These are phyloP conservation scores for Intellagama lesueurii DNA, from an alignment of 2,797 vertebrate genomes.

Conservation along the genomic window DNA sequence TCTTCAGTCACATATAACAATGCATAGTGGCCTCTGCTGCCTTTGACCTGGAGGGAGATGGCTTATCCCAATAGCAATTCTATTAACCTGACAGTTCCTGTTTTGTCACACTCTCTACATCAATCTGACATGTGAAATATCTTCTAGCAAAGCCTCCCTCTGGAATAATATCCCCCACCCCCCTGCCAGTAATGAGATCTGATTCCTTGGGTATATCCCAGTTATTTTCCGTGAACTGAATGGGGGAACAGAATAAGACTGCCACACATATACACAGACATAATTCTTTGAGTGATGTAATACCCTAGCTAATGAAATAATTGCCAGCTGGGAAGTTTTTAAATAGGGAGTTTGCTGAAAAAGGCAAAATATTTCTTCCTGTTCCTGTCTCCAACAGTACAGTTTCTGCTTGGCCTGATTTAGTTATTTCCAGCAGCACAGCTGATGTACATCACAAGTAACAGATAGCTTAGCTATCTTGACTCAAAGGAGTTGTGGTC, in stretches of 20 bases:
- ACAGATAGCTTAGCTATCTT: conserved; percentile 45
- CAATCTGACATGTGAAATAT: conserved; percentile 44
- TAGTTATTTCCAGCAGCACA: conserved; percentile 28
- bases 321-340: conserved; percentile 41
- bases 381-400: not conserved
- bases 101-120: conserved; percentile 33
- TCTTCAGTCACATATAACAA: not conserved
- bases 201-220: conserved; percentile 50
- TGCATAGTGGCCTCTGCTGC: not conserved
- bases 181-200: conserved; percentile 40
- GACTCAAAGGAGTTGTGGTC: conserved; percentile 11
- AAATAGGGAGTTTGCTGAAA: conserved; percentile 24
- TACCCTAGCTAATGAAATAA: conserved; percentile 35
- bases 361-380: not conserved
- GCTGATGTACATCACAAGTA: conserved; percentile 4
- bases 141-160: conserved; percentile 15
- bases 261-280: not conserved
- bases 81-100: conserved; percentile 15
- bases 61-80: not conserved
- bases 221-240: conserved; percentile 49
- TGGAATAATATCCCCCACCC: conserved; percentile 36
- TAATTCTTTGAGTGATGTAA: conserved; percentile 4
- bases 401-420: conserved; percentile 9
- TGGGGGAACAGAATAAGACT: conserved; percentile 16
- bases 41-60: not conserved